phyloP scores from a whole-genome alignment of 2,888 invertebrate genomes.

The Nycteola revayana region DNA sequence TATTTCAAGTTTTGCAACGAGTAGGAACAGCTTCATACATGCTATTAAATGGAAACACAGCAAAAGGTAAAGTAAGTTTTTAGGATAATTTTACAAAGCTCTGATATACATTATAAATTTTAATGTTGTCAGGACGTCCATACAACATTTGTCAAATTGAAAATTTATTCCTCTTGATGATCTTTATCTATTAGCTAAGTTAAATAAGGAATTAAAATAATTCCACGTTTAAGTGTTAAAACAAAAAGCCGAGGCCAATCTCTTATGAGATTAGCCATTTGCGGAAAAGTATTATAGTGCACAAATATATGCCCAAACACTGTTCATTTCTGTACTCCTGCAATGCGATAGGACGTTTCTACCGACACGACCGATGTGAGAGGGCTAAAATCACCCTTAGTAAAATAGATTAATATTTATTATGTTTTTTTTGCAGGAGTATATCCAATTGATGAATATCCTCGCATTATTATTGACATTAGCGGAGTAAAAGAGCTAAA shows the following conservation, averaged over 20 bases:
- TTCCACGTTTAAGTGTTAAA: background rate
- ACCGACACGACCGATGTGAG: background rate
- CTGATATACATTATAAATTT: background rate
- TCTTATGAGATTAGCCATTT: background rate
- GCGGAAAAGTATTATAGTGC: background rate
- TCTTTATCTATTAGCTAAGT: background rate
- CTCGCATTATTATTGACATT: conserved; percentile 83
- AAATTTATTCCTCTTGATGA: background rate
- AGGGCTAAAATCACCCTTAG: background rate
- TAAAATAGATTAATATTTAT: background rate
- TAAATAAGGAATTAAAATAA: background rate
- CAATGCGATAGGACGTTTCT: no score
- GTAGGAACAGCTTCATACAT: conserved; percentile 74
- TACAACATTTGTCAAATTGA: background rate
- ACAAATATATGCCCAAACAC: background rate
- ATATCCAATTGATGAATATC: conserved; percentile 52
- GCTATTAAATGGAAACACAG: conserved; percentile 89
- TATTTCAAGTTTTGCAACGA: conserved; percentile 71
- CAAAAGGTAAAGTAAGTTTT: conserved; percentile 79
- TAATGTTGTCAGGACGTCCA: no score
- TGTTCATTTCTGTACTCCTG: no score
- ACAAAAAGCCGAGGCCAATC: background rate
- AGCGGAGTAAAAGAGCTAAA: conserved; percentile 80
- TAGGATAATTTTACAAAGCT: background rate
- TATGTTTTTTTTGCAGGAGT: conserved; percentile 48